Conservation (phyloP, 2,113 vertebrate genomes). For the Naja naja region DNA sequence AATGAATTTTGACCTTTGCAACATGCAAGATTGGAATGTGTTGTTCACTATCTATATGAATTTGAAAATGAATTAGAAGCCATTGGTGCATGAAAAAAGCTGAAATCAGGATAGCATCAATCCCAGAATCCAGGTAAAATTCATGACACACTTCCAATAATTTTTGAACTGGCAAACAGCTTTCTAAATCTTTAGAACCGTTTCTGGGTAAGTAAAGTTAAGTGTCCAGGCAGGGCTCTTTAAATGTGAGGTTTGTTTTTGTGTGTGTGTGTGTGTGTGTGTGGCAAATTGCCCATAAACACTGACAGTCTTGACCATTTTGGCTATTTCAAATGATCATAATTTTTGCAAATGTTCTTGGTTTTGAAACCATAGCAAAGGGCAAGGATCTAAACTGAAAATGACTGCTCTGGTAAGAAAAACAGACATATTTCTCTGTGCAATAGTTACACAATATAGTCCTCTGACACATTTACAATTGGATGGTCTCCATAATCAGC, state of each 20-base stretch:
- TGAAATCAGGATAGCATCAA: background rate
- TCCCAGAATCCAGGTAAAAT: background rate
- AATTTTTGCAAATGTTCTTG: background rate
- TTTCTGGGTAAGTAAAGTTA: background rate
- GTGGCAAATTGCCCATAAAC: background rate
- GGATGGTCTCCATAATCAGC: background rate
- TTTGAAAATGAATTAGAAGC: background rate
- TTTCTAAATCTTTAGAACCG: background rate
- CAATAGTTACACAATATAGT: background rate
- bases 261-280: no score
- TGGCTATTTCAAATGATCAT: background rate
- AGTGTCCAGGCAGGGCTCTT: background rate
- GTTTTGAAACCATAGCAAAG: background rate
- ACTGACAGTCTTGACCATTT: background rate
- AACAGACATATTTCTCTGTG: background rate
- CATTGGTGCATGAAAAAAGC: background rate
- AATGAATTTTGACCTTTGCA: background rate
- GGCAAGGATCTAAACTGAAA: background rate
- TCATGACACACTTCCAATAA: background rate
- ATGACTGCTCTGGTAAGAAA: background rate
- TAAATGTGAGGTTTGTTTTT: no score
- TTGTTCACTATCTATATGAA: background rate
- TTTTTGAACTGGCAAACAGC: background rate
- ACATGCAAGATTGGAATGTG: background rate
- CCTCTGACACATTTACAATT: background rate